Evolutionary conservation across 2,888 invertebrate genomes (phyloP).

Genomic region (Drosophila birchii): DNA sequence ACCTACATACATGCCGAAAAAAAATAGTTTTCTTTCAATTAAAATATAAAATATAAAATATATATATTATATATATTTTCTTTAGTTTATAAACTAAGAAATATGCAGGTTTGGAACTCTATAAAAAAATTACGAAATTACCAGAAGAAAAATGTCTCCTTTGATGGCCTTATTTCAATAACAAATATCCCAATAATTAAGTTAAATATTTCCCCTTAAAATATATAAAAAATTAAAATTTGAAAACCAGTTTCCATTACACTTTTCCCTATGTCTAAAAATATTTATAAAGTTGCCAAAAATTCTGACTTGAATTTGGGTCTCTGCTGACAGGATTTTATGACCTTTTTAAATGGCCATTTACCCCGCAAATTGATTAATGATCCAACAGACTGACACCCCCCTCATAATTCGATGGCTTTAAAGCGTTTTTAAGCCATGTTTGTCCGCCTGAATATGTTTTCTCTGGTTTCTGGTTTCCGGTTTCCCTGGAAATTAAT

Average conservation of each 20-base stretch:
- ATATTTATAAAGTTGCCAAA: constrained; percentile 6
- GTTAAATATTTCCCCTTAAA: neutral
- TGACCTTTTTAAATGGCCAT: constrained; percentile 56
- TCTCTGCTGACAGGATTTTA: constrained; percentile 45
- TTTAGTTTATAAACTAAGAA: neutral
- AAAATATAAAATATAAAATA: too few species aligned
- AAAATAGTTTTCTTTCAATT: neutral
- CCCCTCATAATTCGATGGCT: constrained; percentile 20
- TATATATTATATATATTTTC: too few species aligned
- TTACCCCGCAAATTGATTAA: constrained; percentile 63
- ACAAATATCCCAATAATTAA: neutral
- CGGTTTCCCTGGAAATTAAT: constrained; percentile 58
- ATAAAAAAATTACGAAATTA: too few species aligned
- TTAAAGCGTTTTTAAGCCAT: constrained; percentile 32
- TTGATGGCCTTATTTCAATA: neutral
- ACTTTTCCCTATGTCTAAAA: neutral
- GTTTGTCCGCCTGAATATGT: constrained; percentile 40
- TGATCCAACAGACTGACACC: constrained; percentile 29
- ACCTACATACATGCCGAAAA: constrained; percentile 4
- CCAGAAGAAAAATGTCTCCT: too few species aligned
- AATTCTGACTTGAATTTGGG: constrained; percentile 16
- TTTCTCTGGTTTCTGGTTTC: constrained; percentile 10
- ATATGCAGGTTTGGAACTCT: too few species aligned
- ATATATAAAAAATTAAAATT: too few species aligned
- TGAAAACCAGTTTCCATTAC: neutral